Conservation (phyloP, 2,888 invertebrate genomes). For the Rotaria sp. region DNA sequence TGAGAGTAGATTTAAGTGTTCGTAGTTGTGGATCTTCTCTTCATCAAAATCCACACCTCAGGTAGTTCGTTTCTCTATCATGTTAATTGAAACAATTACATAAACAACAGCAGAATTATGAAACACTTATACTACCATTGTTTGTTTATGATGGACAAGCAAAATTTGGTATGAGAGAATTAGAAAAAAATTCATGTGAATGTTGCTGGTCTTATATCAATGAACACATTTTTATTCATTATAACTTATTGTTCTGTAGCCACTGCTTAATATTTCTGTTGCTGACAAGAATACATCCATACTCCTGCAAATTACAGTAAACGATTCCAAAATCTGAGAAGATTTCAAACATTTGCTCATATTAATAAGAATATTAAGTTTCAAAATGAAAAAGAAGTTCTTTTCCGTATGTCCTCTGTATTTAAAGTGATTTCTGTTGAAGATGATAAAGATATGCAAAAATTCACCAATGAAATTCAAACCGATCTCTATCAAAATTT, state of each 20-base stretch:
- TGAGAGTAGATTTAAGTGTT: too few species aligned
- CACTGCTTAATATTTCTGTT: background rate
- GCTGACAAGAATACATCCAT: background rate
- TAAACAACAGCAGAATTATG: background rate
- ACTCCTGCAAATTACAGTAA: background rate
- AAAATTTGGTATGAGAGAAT: background rate
- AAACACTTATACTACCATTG: background rate
- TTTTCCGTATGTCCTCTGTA: background rate
- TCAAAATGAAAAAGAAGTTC: background rate
- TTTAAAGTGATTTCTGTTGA: background rate
- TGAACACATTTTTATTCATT: background rate
- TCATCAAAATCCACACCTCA: too few species aligned
- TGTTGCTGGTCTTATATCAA: background rate
- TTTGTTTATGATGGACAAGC: background rate
- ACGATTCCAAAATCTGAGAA: background rate
- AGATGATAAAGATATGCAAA: background rate
- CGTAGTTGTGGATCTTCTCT: too few species aligned
- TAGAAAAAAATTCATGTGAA: background rate
- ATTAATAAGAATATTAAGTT: background rate
- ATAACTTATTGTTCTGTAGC: background rate
- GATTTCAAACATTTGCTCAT: background rate
- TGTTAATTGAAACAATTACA: background rate
- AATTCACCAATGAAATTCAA: background rate
- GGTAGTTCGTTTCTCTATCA: too few species aligned
- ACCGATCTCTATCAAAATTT: background rate